These are phyloP conservation scores for Trochalopteron elliotii DNA, from an alignment of 2,113 vertebrate genomes.

Conservation along the genomic window DNA sequence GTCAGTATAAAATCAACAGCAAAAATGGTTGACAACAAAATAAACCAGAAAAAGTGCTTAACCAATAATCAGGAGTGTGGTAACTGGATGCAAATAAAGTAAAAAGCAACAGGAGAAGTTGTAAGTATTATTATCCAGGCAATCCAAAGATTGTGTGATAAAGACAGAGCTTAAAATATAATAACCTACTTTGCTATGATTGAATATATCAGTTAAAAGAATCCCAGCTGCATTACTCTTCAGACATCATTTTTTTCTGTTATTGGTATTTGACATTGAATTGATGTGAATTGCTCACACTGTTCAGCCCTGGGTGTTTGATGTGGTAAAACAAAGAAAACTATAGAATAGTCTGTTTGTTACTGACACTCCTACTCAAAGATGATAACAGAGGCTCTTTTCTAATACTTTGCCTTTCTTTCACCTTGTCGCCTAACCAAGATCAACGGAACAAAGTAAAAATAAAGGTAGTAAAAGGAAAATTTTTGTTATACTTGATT, in stretches of 20 bases:
- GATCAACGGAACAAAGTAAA: background rate
- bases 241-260: background rate
- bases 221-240: background rate
- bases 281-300: background rate
- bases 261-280: background rate
- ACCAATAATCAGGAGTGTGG: background rate
- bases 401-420: background rate
- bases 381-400: background rate
- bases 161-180: background rate
- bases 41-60: background rate
- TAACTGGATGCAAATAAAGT: background rate
- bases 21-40: background rate
- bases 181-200: background rate
- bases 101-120: background rate
- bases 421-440: constrained; percentile 17
- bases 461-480: background rate
- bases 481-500: constrained; percentile 1
- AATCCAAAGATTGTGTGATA: background rate
- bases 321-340: background rate
- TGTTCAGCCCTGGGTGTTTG: background rate
- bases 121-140: background rate
- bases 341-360: background rate
- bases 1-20: background rate
- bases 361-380: background rate
- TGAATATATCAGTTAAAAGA: background rate